Evolutionary conservation across 1,140 invertebrate genomes (phyloP).

Genomic region (Pseudomyrmex pallidus): DNA sequence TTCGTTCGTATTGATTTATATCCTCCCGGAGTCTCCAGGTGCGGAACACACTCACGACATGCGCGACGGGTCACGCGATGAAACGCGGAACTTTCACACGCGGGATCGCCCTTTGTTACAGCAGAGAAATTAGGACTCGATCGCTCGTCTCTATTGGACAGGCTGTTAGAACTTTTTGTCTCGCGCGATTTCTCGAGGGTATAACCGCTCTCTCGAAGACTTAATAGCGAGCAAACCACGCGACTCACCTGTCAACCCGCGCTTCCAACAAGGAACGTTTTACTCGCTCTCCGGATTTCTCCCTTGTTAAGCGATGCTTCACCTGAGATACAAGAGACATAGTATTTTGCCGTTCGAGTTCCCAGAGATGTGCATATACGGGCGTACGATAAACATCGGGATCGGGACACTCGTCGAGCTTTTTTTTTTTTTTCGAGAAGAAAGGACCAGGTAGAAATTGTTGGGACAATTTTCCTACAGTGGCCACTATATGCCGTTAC

Average conservation of each 20-base stretch:
- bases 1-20: conserved; percentile 25
- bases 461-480: conserved; percentile 41
- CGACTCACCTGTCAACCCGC: conserved; percentile 29
- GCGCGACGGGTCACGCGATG: background rate
- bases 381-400: conserved; percentile 67
- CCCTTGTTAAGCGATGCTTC: conserved; percentile 61
- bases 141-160: conserved; percentile 30
- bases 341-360: conserved; percentile 19
- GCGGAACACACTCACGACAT: background rate
- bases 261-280: conserved; percentile 23
- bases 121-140: conserved; percentile 42
- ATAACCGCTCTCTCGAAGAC: conserved; percentile 43
- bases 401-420: conserved; percentile 45
- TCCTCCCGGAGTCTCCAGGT: conserved; percentile 21
- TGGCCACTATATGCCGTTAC: conserved; percentile 23
- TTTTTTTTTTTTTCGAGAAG: conserved; percentile 1
- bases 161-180: conserved; percentile 26
- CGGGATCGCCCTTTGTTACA: conserved; percentile 16
- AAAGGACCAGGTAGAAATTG: conserved; percentile 17
- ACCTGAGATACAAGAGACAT: conserved; percentile 29
- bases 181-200: conserved; percentile 28
- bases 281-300: background rate
- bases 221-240: conserved; percentile 45
- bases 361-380: conserved; percentile 15
- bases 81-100: conserved; percentile 25